These are phyloP conservation scores for Argyrosomus regius DNA, from an alignment of 2,797 vertebrate species.

Conservation along the genomic window DNA sequence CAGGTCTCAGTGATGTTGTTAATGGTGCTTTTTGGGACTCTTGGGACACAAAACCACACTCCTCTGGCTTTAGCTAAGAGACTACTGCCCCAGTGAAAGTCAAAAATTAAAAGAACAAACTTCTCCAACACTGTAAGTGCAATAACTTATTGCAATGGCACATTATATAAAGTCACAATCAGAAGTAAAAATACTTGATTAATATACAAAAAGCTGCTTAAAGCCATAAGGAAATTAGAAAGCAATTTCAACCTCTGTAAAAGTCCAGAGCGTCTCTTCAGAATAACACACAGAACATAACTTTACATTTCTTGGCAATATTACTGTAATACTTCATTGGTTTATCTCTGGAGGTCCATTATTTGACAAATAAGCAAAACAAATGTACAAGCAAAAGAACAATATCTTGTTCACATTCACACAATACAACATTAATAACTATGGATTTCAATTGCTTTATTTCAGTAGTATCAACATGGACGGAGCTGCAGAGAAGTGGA, in stretches of 20 bases:
- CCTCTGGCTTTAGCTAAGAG: constrained; percentile 48
- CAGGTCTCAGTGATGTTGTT: constrained; percentile 54
- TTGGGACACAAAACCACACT: constrained; percentile 32
- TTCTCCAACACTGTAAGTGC: constrained; percentile 84
- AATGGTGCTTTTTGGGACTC: constrained; percentile 46
- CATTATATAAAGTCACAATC: constrained; percentile 77
- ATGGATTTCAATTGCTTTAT: constrained; percentile 74
- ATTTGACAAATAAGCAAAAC: constrained; percentile 78
- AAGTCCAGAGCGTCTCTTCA: constrained; percentile 65
- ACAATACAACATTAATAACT: constrained; percentile 76
- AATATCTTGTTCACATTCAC: constrained; percentile 79
- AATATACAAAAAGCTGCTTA: constrained; percentile 81
- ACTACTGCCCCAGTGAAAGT: constrained; percentile 49
- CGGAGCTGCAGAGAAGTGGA: constrained; percentile 73
- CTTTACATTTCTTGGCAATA: constrained; percentile 72
- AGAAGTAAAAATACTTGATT: constrained; percentile 80
- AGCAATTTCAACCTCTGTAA: constrained; percentile 71
- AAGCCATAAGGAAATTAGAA: constrained; percentile 76
- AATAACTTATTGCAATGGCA: constrained; percentile 89
- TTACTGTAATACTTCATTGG: constrained; percentile 78
- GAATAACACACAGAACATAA: constrained; percentile 68
- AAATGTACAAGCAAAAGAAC: constrained; percentile 80
- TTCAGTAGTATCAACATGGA: constrained; percentile 88
- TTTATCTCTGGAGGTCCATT: constrained; percentile 78
- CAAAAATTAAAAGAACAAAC: constrained; percentile 29